A percentile compares a stretch with the other conserved stretches of the same genome.
phyloP scores from a whole-genome alignment of 2,888 invertebrate genomes.

The Tuta absoluta region DNA sequence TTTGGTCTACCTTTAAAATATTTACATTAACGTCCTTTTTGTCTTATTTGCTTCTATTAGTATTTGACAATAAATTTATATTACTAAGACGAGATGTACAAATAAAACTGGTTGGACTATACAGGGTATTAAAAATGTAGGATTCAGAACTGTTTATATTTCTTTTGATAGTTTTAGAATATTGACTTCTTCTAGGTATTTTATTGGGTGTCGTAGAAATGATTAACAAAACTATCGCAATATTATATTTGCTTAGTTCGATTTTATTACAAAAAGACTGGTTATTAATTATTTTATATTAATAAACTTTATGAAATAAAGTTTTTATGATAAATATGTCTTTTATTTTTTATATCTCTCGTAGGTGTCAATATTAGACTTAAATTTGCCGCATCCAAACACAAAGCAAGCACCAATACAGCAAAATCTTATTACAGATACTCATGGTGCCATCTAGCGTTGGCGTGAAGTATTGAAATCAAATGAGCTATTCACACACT shows the following conservation, averaged over 20 bases:
- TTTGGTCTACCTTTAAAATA: too few relatives aligned
- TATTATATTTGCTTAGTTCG: not conserved
- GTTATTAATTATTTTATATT: not conserved
- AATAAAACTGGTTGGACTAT: conserved; percentile 33
- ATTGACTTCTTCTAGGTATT: not conserved
- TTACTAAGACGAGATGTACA: conserved; percentile 31
- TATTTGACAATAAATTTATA: conserved; percentile 21
- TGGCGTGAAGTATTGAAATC: not conserved
- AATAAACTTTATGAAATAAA: not conserved
- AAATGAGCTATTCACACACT: not conserved
- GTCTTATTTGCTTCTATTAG: conserved; percentile 19
- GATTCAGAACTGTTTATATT: too few relatives aligned
- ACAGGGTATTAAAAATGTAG: conserved; percentile 31
- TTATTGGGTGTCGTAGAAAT: not conserved
- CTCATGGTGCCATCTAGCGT: conserved; percentile 40
- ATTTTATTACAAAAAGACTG: not conserved
- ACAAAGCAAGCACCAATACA: too few relatives aligned
- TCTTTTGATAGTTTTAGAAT: not conserved
- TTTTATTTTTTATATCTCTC: not conserved
- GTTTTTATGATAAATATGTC: not conserved
- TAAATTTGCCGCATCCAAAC: too few relatives aligned
- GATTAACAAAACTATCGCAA: not conserved
- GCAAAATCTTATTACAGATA: conserved; percentile 23
- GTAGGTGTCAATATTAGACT: not conserved
- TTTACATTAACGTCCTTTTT: not conserved